Evolutionary conservation across 2,113 vertebrate species (phyloP), one percentile per base, ranked within the genome.

Genomic region (Hyaena hyaena): DNA sequence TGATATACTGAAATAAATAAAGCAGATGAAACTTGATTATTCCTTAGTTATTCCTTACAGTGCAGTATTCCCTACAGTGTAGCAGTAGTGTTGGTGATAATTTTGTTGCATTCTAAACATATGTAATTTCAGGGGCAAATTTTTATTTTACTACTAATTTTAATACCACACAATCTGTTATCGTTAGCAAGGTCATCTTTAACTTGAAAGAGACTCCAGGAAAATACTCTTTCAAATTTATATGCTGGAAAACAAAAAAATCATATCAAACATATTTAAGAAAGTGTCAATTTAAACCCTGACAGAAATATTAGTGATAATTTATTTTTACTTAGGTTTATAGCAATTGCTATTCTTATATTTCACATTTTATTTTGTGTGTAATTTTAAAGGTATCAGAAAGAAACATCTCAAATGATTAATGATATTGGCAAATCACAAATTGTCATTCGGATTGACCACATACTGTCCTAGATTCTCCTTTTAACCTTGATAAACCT

Each of bases 401-500:
- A 81, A 81, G 74, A 89, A 77, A 11, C 2, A 68, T 84, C 26
- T 95, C 86, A 91, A 86, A 48, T 89, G 19, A 69, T 24, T 39
- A 94, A 82, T 0, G 71, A 2, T 86, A 66, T 90, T 45, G 45
- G 10, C 26, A 95, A 87, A 76, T 35, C 39, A 69, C 33, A 71
- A 88, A 85, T 88, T 81, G 35, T 93, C 28, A n/a, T 77, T 93
- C 69, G 8, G 31, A 74, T 65, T 24, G 48, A 89, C 21, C 26
- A 48, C 21, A 58, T 83, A 69, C 5, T 61, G n/a, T 65, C 31
- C 4, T 55, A 24, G 10, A 89, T 53, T 84, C 33, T 90, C 73
- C 35, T 71, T 97, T 96, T 85, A 76, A 93, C 23, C 17, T 50
- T 61, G 35, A 68, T 65, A 94, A 96, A 63, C 61, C 28, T 87